Percentiles rank a stretch among this genome's conserved stretches.
Evolutionary conservation across 2,888 invertebrate species (phyloP).

Genomic region (Scaeva pyrastri): DNA sequence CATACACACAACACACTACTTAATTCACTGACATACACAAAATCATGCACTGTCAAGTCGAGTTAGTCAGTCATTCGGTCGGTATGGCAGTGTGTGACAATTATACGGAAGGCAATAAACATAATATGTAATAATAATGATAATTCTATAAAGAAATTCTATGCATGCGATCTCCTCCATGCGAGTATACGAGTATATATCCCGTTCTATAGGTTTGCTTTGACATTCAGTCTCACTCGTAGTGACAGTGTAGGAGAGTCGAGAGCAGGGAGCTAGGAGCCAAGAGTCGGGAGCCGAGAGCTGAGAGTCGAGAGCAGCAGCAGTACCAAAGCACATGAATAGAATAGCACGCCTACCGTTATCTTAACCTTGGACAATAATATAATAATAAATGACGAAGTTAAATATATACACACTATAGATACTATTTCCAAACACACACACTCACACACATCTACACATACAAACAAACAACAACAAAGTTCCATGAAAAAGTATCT

Average conservation of each 20-base stretch:
- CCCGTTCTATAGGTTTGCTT: background rate
- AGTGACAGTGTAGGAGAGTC: conserved; percentile 34
- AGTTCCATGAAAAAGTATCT: conserved; percentile 46
- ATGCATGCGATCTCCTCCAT: conserved; percentile 27
- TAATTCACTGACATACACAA: background rate
- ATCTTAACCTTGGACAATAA: conserved; percentile 76
- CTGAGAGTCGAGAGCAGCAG: too few species aligned
- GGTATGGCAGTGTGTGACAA: conserved; percentile 33
- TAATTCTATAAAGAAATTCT: conserved; percentile 13
- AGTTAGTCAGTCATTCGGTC: background rate
- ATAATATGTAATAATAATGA: too few species aligned
- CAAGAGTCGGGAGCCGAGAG: too few species aligned
- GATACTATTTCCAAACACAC: conserved; percentile 11
- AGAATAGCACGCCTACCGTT: conserved; percentile 70
- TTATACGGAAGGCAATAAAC: conserved; percentile 27
- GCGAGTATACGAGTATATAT: background rate
- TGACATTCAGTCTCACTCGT: background rate
- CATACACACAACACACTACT: too few species aligned
- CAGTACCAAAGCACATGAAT: conserved; percentile 6
- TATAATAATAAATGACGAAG: conserved; percentile 66
- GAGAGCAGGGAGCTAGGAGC: background rate
- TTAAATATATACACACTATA: background rate
- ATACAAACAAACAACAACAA: background rate
- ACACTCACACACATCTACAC: background rate
- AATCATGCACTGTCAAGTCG: background rate